Percentiles rank a stretch among this genome's conserved stretches.
Conservation (phyloP, 2,797 vertebrate genomes). For the Zalophus californianus region DNA sequence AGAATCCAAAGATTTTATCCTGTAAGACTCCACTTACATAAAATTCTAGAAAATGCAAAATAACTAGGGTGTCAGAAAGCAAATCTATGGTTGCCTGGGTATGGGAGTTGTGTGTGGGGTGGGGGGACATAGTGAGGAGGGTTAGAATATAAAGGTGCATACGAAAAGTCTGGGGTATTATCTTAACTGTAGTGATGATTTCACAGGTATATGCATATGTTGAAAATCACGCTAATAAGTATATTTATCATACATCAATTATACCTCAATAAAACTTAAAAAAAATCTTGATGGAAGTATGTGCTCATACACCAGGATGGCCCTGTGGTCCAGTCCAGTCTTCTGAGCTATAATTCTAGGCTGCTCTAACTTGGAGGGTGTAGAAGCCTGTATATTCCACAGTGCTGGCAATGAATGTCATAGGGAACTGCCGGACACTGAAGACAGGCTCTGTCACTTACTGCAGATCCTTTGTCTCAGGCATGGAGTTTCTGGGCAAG, state of each 20-base stretch:
- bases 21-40: background rate
- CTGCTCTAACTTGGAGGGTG: background rate
- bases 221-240: background rate
- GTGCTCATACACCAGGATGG: background rate
- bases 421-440: no score
- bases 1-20: background rate
- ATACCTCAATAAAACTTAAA: background rate
- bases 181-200: background rate
- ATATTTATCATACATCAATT: background rate
- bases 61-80: background rate
- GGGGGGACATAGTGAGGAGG: accelerated
- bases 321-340: background rate
- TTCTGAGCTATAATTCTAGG: background rate
- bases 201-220: background rate
- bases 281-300: background rate
- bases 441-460: background rate
- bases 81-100: background rate
- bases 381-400: no score
- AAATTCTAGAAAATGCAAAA: background rate
- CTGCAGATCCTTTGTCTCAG: background rate
- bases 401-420: background rate
- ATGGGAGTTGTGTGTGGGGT: accelerated
- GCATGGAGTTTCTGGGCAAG: background rate
- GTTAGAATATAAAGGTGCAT: background rate
- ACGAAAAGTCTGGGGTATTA: background rate